Conservation (phyloP, 2,797 vertebrate species). For the Lacerta agilis region DNA sequence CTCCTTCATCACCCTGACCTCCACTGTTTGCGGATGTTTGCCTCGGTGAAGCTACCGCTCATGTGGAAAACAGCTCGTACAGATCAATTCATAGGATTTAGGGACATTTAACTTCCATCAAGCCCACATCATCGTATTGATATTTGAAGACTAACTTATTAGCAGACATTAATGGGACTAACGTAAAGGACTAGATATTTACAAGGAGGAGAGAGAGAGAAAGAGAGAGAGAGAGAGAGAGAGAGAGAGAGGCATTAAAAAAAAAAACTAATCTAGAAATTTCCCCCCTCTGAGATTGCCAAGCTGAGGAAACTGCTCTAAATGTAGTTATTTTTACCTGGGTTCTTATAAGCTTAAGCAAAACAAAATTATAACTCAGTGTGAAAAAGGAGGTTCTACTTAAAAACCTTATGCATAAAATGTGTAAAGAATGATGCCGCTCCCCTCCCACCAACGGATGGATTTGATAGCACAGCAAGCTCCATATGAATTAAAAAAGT, state of each 20-base stretch:
- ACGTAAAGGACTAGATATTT: conserved; percentile 49
- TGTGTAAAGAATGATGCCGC: conserved; percentile 34
- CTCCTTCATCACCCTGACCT: conserved; percentile 80
- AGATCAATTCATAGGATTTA: conserved; percentile 82
- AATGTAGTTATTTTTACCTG: conserved; percentile 68
- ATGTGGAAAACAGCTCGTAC: conserved; percentile 82
- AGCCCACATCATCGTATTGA: conserved; percentile 71
- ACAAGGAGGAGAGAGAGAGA: conserved; percentile 20
- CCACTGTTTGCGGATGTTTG: conserved; percentile 77
- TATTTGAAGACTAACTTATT: conserved; percentile 74
- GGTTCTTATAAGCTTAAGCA: conserved; percentile 74
- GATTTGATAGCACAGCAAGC: conserved; percentile 41
- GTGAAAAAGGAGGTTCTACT: conserved; percentile 31
- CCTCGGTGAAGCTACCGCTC: conserved; percentile 75
- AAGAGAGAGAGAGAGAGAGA: neutral
- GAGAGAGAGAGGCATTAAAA: neutral
- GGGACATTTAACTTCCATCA: conserved; percentile 81
- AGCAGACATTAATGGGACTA: conserved; percentile 68
- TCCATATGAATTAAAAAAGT: conserved; percentile 17
- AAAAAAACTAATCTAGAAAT: conserved; percentile 59
- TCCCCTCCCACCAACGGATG: conserved; percentile 45
- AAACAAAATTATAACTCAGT: conserved; percentile 72
- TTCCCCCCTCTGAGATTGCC: conserved; percentile 56
- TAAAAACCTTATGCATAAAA: conserved; percentile 49
- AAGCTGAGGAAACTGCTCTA: conserved; percentile 57